Conservation (phyloP, 2,113 vertebrate species). For the Corythornis vintsioides region DNA sequence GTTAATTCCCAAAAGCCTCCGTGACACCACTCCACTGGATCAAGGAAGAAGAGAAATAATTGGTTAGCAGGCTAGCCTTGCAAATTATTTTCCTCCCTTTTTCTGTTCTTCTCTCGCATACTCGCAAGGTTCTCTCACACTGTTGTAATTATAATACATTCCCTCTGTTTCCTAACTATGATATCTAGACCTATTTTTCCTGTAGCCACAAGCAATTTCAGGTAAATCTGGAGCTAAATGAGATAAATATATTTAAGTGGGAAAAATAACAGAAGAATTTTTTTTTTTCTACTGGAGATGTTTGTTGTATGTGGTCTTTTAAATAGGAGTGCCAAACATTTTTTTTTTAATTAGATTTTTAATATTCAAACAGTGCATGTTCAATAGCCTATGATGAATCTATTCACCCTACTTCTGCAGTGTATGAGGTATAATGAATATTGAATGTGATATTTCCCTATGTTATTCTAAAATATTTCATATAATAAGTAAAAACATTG, state of each 20-base stretch:
- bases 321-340: background rate
- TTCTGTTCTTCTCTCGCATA: background rate
- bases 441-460: background rate
- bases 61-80: background rate
- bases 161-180: background rate
- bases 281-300: background rate
- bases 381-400: background rate
- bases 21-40: background rate
- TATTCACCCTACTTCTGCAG: background rate
- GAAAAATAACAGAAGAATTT: background rate
- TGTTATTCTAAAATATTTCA: background rate
- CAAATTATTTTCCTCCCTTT: background rate
- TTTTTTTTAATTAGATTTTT: background rate
- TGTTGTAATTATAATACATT: rapidly evolving
- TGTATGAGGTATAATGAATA: background rate
- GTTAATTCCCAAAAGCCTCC: too few species aligned
- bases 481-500: background rate
- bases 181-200: background rate
- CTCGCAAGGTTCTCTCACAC: background rate
- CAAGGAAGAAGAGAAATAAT: background rate
- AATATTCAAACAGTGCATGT: too few species aligned
- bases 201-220: background rate
- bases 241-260: background rate
- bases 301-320: background rate
- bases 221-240: background rate